Conservation (phyloP, 1,140 invertebrate species). For the Lepidostoma basale region DNA sequence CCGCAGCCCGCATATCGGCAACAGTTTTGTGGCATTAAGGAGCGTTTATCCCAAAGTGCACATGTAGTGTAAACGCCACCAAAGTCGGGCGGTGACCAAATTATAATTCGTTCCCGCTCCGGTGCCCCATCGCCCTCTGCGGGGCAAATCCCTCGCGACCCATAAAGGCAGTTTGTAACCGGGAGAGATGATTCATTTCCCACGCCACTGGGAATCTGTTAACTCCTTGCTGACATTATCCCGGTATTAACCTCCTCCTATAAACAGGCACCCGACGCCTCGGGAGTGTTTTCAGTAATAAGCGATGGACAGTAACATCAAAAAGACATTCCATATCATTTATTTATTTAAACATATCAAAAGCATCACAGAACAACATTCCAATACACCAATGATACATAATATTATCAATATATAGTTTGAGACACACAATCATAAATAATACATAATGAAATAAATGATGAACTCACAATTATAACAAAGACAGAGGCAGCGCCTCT, state of each 20-base stretch:
- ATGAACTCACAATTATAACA: no score
- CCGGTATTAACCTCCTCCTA: slow-evolving; percentile 12
- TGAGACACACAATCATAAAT: no score
- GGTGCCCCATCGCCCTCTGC: neutral
- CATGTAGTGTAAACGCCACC: neutral
- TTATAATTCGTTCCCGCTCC: neutral
- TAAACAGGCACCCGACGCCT: neutral
- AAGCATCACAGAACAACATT: no score
- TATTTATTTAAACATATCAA: no score
- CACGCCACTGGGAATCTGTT: slow-evolving; percentile 25
- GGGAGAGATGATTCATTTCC: slow-evolving; percentile 30
- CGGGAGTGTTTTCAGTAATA: no score
- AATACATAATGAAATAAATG: no score
- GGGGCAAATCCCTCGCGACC: slow-evolving; percentile 25
- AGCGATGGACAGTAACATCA: no score
- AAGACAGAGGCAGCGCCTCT: no score
- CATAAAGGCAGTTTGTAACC: slow-evolving; percentile 32
- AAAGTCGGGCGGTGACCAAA: slow-evolving; percentile 11
- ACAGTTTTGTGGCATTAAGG: neutral
- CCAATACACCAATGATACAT: no score
- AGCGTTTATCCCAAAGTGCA: slow-evolving; percentile 8
- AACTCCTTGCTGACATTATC: slow-evolving; percentile 20
- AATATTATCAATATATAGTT: no score
- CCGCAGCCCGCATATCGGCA: neutral
- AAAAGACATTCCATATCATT: no score